Conservation (phyloP, 2,113 vertebrate species). For the Eulacestoma nigropectus region DNA sequence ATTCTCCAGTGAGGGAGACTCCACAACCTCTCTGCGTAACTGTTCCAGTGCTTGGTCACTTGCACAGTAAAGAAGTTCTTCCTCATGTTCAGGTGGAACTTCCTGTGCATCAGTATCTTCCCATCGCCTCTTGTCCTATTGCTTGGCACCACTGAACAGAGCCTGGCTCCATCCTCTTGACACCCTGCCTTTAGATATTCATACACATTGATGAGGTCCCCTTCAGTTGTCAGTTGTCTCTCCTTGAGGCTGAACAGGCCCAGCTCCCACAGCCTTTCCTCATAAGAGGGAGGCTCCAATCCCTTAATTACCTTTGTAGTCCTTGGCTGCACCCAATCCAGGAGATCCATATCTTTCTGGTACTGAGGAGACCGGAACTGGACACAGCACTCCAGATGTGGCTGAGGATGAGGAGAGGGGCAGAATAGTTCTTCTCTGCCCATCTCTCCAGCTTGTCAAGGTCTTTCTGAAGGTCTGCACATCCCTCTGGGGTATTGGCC, state of each 20-base stretch:
- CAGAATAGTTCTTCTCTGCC: background rate
- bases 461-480: background rate
- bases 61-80: background rate
- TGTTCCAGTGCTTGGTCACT: background rate
- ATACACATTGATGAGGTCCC: background rate
- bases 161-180: background rate
- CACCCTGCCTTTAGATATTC: background rate
- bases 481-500: background rate
- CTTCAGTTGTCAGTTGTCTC: background rate
- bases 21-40: background rate
- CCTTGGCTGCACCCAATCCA: background rate
- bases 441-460: background rate
- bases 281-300: background rate
- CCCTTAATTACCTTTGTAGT: background rate
- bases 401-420: background rate
- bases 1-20: background rate
- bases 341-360: background rate
- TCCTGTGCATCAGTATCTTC: background rate
- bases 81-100: background rate
- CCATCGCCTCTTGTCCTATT: background rate
- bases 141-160: background rate
- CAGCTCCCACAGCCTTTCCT: background rate
- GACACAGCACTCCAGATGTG: background rate
- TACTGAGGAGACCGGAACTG: background rate
- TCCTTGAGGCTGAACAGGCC: background rate